Conservation (phyloP, 35 echinoderm and acorn worm genomes). For the Diadema setosum region DNA sequence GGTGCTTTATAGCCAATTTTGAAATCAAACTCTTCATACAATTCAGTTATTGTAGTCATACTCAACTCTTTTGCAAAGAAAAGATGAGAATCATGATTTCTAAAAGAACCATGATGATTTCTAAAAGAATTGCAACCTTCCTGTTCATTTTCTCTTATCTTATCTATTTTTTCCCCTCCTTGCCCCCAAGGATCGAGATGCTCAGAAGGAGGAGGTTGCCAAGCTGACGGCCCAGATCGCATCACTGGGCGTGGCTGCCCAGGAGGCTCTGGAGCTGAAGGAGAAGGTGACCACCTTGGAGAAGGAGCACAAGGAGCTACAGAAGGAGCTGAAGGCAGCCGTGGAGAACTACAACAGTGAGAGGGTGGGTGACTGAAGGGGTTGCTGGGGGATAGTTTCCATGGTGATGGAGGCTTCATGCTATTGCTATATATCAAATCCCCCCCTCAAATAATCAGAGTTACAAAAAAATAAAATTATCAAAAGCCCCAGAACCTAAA, state of each 20-base stretch:
- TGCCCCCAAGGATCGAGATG: slow-evolving; percentile 54
- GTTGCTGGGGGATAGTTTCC: background rate
- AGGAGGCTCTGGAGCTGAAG: slow-evolving; percentile 83
- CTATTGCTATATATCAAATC: no score
- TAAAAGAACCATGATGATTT: no score
- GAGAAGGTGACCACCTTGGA: slow-evolving; percentile 62
- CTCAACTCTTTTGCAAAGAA: no score
- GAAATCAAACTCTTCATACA: no score
- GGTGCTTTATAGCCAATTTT: no score
- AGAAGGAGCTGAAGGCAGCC: slow-evolving; percentile 59
- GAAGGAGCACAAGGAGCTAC: slow-evolving; percentile 70
- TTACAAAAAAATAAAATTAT: no score
- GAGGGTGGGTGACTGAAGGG: slow-evolving; percentile 47
- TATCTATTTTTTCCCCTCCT: background rate
- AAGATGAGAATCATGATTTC: no score
- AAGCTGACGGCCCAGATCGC: slow-evolving; percentile 69
- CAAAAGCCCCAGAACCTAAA: no score
- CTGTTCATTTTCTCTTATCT: background rate
- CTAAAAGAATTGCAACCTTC: no score
- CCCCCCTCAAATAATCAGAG: no score
- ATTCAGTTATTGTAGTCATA: no score
- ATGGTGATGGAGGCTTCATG: background rate
- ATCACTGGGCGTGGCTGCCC: slow-evolving; percentile 76
- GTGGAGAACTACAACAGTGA: slow-evolving; percentile 96
- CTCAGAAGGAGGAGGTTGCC: slow-evolving; percentile 55